These are phyloP conservation scores for Pyrgus malvae DNA, from an alignment of 2,888 invertebrate genomes.

Conservation along the genomic window DNA sequence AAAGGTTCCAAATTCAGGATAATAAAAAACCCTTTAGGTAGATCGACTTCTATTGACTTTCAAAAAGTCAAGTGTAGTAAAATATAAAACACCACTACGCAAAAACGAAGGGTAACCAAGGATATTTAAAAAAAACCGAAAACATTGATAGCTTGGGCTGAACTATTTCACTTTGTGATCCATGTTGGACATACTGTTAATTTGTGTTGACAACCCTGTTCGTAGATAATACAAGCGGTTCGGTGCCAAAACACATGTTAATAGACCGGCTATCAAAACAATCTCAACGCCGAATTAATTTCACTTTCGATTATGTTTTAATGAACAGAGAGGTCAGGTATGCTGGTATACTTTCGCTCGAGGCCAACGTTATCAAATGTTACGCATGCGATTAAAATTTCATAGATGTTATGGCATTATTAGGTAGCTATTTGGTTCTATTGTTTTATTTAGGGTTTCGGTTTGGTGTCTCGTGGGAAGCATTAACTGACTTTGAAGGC, in stretches of 20 bases:
- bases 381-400: slow-evolving; percentile 49
- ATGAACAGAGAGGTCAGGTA: slow-evolving; percentile 71
- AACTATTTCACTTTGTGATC: no score
- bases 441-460: neutral
- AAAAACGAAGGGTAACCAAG: no score
- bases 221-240: slow-evolving; percentile 24
- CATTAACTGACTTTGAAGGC: slow-evolving; percentile 36
- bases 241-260: slow-evolving; percentile 50
- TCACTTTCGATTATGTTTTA: slow-evolving; percentile 74
- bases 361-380: slow-evolving; percentile 58
- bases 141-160: no score
- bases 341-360: slow-evolving; percentile 65
- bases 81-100: no score
- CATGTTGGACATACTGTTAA: no score
- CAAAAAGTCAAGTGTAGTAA: no score
- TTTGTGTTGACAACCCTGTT: no score
- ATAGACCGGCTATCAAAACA: slow-evolving; percentile 56
- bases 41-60: no score
- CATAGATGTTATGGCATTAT: slow-evolving; percentile 44
- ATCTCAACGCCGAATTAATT: slow-evolving; percentile 67
- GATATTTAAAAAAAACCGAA: no score
- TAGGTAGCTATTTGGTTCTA: neutral
- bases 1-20: no score
- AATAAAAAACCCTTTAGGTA: no score
- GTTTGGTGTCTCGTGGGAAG: neutral